Conservation (phyloP, 1,140 invertebrate species). For the Cheumatopsyche charites region DNA sequence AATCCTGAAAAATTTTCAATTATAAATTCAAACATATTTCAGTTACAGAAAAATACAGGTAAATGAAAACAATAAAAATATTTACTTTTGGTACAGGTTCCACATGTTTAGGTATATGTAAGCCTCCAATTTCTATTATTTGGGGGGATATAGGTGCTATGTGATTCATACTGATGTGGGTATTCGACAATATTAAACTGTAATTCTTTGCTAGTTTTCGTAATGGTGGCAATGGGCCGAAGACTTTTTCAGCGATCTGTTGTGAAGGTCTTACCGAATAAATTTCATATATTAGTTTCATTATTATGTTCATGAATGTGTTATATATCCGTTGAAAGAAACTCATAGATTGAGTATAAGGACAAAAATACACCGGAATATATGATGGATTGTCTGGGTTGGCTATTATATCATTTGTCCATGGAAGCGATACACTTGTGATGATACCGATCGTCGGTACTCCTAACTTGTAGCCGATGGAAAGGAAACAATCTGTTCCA, state of each 20-base stretch:
- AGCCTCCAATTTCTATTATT: conserved; percentile 60
- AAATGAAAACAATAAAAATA: too few species aligned
- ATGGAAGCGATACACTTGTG: conserved; percentile 60
- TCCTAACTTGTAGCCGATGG: conserved; percentile 57
- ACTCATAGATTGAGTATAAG: conserved; percentile 55
- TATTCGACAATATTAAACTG: conserved; percentile 60
- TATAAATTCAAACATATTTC: too few species aligned
- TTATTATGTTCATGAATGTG: conserved; percentile 5
- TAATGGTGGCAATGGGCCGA: conserved; percentile 53
- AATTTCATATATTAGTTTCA: conserved; percentile 31
- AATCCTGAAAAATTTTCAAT: conserved; percentile 36
- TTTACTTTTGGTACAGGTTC: conserved; percentile 38
- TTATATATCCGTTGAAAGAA: conserved; percentile 62
- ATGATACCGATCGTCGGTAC: conserved; percentile 59
- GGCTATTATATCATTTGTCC: conserved; percentile 59
- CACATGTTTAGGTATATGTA: conserved; percentile 51
- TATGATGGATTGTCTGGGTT: conserved; percentile 62
- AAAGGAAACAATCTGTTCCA: conserved; percentile 51
- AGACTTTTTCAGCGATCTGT: conserved; percentile 48
- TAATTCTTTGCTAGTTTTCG: conserved; percentile 58
- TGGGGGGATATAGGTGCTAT: conserved; percentile 56
- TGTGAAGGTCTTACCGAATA: conserved; percentile 32
- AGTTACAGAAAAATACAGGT: too few species aligned
- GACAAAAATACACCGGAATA: conserved; percentile 58
- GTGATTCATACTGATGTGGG: conserved; percentile 59